Percentiles rank a stretch among this genome's conserved stretches.
phyloP scores from a whole-genome alignment of 1,140 invertebrate genomes.

The Penaeus chinensis region DNA sequence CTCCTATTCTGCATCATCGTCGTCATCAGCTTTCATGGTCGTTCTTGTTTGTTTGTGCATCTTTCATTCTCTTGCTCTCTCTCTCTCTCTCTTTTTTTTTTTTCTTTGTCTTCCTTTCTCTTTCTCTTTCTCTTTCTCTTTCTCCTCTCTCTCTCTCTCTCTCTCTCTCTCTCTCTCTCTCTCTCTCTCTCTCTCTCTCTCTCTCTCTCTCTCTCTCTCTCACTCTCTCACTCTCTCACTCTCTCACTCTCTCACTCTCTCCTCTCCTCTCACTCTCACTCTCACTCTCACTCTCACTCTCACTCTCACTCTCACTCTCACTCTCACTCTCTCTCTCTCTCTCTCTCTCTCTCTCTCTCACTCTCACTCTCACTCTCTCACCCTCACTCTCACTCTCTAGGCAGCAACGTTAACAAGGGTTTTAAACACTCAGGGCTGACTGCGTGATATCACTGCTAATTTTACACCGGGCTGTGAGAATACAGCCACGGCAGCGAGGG shows the following conservation, averaged over 20 bases:
- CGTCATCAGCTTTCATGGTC: too few species aligned
- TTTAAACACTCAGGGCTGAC: too few species aligned
- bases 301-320: neutral
- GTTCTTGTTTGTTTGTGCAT: too few species aligned
- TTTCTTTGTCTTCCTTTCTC: neutral
- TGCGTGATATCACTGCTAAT: too few species aligned
- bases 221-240: neutral
- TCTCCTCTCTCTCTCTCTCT: neutral
- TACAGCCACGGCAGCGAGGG: neutral
- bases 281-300: neutral
- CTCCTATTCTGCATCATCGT: too few species aligned
- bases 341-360: neutral
- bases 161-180: conserved; percentile 19
- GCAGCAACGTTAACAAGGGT: neutral
- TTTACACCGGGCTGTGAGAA: too few species aligned
- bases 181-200: neutral
- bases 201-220: neutral
- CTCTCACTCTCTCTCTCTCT: neutral
- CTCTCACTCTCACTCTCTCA: neutral
- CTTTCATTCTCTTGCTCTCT: too few species aligned
- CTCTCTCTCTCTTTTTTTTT: neutral
- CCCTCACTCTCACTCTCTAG: neutral
- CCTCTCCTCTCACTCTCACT: neutral
- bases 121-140: neutral
- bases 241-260: neutral